Percentiles rank a stretch among this genome's conserved stretches.
Conservation (phyloP, 2,797 vertebrate species). For the Bradypodion pumilum region DNA sequence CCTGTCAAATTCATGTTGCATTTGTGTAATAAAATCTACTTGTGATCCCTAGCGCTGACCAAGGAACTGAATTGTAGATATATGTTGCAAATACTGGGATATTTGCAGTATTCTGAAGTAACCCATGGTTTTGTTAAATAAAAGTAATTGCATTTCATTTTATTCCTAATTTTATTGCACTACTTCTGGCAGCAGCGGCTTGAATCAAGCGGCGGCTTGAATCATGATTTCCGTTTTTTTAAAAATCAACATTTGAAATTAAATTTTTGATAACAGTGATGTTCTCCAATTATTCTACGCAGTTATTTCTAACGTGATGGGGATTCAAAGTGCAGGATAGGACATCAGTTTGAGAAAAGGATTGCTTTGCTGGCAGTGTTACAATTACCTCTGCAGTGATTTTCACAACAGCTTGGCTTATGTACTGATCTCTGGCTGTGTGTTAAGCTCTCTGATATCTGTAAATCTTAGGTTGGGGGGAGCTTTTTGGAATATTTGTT, state of each 20-base stretch:
- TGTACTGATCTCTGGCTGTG: background rate
- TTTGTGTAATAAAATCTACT: constrained; percentile 52
- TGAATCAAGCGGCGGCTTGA: constrained; percentile 46
- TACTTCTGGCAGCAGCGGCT: constrained; percentile 34
- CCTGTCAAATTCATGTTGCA: constrained; percentile 31
- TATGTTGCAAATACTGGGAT: constrained; percentile 54
- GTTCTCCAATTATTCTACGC: constrained; percentile 57
- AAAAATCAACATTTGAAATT: background rate
- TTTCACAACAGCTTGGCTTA: background rate
- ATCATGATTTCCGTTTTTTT: background rate
- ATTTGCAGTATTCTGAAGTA: constrained; percentile 59
- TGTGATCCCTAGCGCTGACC: constrained; percentile 42
- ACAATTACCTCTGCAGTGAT: background rate
- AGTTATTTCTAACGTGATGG: constrained; percentile 55
- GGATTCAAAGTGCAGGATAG: constrained; percentile 18
- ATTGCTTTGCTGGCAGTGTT: background rate
- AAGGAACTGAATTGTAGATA: constrained; percentile 52
- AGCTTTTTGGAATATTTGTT: too few relatives aligned
- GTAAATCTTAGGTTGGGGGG: too few relatives aligned
- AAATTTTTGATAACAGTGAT: constrained; percentile 1
- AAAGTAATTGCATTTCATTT: constrained; percentile 68
- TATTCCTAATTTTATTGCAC: constrained; percentile 55
- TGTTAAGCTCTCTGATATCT: background rate
- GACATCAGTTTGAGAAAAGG: background rate
- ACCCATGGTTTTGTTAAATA: constrained; percentile 68